Evolutionary conservation across 2,888 invertebrate genomes (phyloP).

Genomic region (Harpagoxenus sublaevis): DNA sequence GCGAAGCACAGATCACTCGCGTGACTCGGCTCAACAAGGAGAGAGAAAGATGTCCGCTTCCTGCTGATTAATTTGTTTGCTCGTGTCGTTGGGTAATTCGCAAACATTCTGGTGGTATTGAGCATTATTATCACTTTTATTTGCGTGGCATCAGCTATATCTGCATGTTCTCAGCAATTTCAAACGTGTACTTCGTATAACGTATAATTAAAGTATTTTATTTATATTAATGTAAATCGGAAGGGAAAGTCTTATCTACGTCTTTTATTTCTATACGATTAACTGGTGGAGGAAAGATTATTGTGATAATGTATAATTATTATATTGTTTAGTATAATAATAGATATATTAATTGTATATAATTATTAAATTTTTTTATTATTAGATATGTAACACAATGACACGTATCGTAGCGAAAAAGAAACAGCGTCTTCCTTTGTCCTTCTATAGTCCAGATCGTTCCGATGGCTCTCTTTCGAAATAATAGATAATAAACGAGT

Average conservation of each 20-base stretch:
- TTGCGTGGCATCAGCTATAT: background rate
- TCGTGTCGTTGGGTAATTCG: slow-evolving; percentile 27
- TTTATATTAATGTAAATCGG: background rate
- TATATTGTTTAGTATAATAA: background rate
- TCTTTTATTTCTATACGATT: background rate
- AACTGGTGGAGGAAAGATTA: background rate
- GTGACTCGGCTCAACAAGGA: slow-evolving; percentile 37
- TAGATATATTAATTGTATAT: background rate
- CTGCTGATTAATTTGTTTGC: slow-evolving; percentile 46
- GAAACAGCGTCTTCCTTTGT: background rate
- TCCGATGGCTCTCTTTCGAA: slow-evolving; percentile 7
- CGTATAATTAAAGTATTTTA: background rate
- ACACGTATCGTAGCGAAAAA: background rate
- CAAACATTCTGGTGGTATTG: slow-evolving; percentile 4
- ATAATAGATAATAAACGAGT: slow-evolving; percentile 26
- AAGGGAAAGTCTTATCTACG: background rate
- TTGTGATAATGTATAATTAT: background rate
- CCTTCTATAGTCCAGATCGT: background rate
- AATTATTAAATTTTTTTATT: background rate
- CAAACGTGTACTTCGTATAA: too few species aligned
- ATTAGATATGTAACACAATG: background rate
- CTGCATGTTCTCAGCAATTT: background rate
- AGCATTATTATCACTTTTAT: slow-evolving; percentile 13
- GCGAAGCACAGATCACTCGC: slow-evolving; percentile 43
- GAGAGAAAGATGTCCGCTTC: slow-evolving; percentile 6